Evolutionary conservation across 2,113 vertebrate genomes (phyloP), one percentile per base, ranked within the genome.

Genomic region (Microcebus murinus): DNA sequence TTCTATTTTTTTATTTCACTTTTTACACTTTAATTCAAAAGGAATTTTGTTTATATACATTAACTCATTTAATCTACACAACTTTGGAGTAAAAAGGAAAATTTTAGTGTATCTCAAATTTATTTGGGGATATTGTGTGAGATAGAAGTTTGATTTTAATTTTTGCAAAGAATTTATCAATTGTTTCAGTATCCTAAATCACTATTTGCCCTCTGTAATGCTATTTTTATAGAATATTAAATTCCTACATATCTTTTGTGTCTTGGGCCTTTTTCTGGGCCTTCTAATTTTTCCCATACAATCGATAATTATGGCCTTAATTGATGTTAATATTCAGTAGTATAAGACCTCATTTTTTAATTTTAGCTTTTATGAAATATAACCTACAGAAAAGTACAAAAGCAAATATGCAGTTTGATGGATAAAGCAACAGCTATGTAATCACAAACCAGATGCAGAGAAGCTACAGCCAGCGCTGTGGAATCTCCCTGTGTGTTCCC

Each of bases 11-110:
- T 14, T 7, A 20, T 27, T 82, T 90, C 15, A 52, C 45, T n/a
- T 95, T 83, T 65, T 71, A 94, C 4, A 83, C 31, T 93, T 95
- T 70, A 73, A 61, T 42, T 85, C 29, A 94, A 67, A 83, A 83
- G 70, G 55, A 48, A 84, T 84, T 63, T 50, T 90, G 45, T 67
- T 88, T 84, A 39, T 48, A 29, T 52, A 25, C 5, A 17, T 76
- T 59, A 82, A 57, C 31, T 73, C 34, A 31, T 68, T 67, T 85
- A 74, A 73, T 73, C 45, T 65, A 29, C 1, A 20, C 27, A 83
- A 20, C n/a, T 73, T 65, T 74, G 29, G 36, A 14, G 18, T 92
- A 39, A 91, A 77, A 80, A 77, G 57, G 39, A 55, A 90, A 34
- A n/a, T 84, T 96, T 61, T 76, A 65, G 73, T 84, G 10, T 25